Evolutionary conservation across 2,888 invertebrate species (phyloP), one percentile per base, ranked within the genome.

Genomic region (Marronus borbonicus): DNA sequence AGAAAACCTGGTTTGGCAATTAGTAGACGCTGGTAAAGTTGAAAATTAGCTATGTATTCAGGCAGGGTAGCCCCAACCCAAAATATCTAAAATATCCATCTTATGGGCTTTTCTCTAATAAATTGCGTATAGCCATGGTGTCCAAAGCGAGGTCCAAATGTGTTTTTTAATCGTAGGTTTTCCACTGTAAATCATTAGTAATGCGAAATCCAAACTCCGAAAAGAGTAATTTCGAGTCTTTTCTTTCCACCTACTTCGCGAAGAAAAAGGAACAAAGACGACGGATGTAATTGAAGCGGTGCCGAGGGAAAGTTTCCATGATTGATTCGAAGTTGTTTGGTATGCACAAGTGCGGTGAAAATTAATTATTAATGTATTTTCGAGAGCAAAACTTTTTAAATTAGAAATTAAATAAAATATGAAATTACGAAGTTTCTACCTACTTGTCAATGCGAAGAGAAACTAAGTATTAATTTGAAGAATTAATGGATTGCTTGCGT

Each of bases 321-420:
- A 74, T 60, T 44, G 72, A 74, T 74, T 49, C 24, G 60, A 44
- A 3, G 44, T 24, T 39, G 24, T 60, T 44, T 49, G 28, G 24
- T 50, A 68, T 74, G 20, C 24, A 44, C 39, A 24, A 44, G 20
- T 60, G 60, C 12, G 10, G 60, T 14, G 44, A 49, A 58, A 44
- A 74, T 74, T 60, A 58, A 62, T 74, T 72, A 24, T 74, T 39
- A 74, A 58, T 58, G 58, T 24, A n/a, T 55, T 65, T 69, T 69
- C 8, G 12, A 44, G n/a, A 44, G n/a, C 8, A 72, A 36, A 72
- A 58, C 52, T 72, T 72, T 58, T 49, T 17, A 17, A 24, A 44
- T 66, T 44, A 49, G 31, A 28, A 31, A 28, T 28, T 62, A 62
- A 62, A 24, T 62, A 62, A 62, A 62, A 62, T 3, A 31, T 62